Base-by-base conservation (phyloP, 2,113 vertebrate genomes). In the Acrocephalus arundinaceus region DNA sequence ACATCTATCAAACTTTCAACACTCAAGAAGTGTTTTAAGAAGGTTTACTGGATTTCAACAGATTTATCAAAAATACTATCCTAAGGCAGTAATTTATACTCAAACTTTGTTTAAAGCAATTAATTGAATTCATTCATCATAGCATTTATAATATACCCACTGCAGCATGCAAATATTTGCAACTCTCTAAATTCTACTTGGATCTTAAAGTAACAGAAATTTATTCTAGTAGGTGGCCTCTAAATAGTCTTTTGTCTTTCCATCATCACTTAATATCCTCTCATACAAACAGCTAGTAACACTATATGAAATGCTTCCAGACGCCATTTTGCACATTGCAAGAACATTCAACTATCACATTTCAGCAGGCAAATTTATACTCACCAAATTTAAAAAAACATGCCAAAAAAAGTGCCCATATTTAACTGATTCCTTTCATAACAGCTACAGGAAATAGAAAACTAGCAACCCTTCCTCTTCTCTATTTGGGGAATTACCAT, bases 401-500 rank as follows among this genome's bases (percentile, higher is more conserved):
- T 25, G 20, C 5, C 6, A 5, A 14, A 37, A 52, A 49, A n/a
- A 70, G 16, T 45, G 5, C 28, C 27, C 27, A 10, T 20, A 48
- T 70, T 61, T 61, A 81, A 86, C 66, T 7, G 39, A 91, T 87
- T 76, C 10, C 24, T 82, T 95, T 93, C 51, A 43, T 71, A 91
- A 95, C 58, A 65, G 45, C 37, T n/a, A 85, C 85, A 91, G 84
- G 85, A 94, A n/a, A 54, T 10, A 67, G 74, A 92, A 93, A 73
- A 65, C 49, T 49, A 84, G 72, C 58, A 80, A 70, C 51, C 75
- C 89, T 88, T 92, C 89, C 81, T 77, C 87, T 86, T 75, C 49
- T 87, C 79, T 81, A 3, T 66, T 57, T 76, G 78, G 88, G 45
- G 41, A 74, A 78, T 75, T 18, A 39, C 52, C 33, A 70, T 48